Conservation (phyloP, 2,888 invertebrate species). For the Desoria tigrina region DNA sequence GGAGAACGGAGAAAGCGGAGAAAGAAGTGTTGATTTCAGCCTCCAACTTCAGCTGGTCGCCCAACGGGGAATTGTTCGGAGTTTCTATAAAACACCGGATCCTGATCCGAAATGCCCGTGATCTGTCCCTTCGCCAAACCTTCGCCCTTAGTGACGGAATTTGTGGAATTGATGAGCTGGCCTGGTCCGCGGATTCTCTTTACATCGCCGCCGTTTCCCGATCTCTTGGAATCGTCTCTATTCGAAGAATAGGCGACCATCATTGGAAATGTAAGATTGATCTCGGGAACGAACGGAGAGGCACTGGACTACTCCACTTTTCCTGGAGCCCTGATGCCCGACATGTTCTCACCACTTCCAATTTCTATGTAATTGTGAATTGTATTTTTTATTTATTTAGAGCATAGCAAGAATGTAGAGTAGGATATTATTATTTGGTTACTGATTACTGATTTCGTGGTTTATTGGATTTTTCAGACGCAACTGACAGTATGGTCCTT, state of each 20-base stretch:
- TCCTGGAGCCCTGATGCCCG: constrained; percentile 62
- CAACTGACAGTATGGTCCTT: constrained; percentile 45
- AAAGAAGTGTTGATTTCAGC: background rate
- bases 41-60: background rate
- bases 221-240: constrained; percentile 56
- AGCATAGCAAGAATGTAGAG: background rate
- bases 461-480: constrained; percentile 23
- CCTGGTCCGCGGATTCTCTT: constrained; percentile 57
- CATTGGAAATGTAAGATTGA: constrained; percentile 63
- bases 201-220: constrained; percentile 56
- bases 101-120: background rate
- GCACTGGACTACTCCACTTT: constrained; percentile 60
- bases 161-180: constrained; percentile 45
- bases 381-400: background rate
- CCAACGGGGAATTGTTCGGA: background rate
- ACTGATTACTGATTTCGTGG: background rate
- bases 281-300: constrained; percentile 55
- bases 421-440: background rate
- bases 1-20: no score
- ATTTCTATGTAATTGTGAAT: constrained; percentile 58
- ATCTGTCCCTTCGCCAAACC: background rate
- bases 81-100: background rate
- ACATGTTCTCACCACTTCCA: constrained; percentile 61
- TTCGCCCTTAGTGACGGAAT: background rate
- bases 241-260: constrained; percentile 60